phyloP scores from a whole-genome alignment of 2,888 invertebrate species.

The Andrena trimmerana region DNA sequence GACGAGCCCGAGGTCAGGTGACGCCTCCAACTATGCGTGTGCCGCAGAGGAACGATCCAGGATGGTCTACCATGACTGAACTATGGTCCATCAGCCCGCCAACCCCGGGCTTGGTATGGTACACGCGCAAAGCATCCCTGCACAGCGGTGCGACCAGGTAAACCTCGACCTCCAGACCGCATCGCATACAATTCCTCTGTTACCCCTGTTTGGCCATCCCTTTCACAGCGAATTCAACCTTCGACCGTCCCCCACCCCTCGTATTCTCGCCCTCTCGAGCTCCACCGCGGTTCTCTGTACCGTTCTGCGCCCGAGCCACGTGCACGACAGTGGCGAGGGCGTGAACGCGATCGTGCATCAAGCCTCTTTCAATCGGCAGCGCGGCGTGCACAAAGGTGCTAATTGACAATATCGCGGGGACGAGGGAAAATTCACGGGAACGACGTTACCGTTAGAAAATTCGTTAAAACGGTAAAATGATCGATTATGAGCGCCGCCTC shows the following conservation, averaged over 20 bases:
- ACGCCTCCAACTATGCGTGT: slow-evolving; percentile 61
- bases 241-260: slow-evolving; percentile 38
- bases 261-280: slow-evolving; percentile 8
- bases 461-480: slow-evolving; percentile 52
- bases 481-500: slow-evolving; percentile 22
- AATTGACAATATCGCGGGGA: slow-evolving; percentile 59
- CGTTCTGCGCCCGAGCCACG: slow-evolving; percentile 22
- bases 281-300: slow-evolving; percentile 7
- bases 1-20: slow-evolving; percentile 47
- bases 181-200: slow-evolving; percentile 74
- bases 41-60: slow-evolving; percentile 51
- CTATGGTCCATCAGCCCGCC: slow-evolving; percentile 56
- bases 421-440: slow-evolving; percentile 25
- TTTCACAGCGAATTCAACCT: slow-evolving; percentile 59
- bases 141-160: slow-evolving; percentile 66
- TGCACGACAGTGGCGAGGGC: slow-evolving; percentile 24
- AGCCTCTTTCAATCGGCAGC: slow-evolving; percentile 34
- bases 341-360: slow-evolving; percentile 14
- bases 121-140: slow-evolving; percentile 67
- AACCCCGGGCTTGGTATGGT: slow-evolving; percentile 55
- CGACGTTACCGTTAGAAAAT: slow-evolving; percentile 43
- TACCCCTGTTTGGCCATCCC: slow-evolving; percentile 31
- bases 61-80: slow-evolving; percentile 46
- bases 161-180: slow-evolving; percentile 72
- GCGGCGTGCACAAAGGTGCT: slow-evolving; percentile 41